phyloP scores from a whole-genome alignment of 23 tunicate species.

The Ascidia mentula region DNA sequence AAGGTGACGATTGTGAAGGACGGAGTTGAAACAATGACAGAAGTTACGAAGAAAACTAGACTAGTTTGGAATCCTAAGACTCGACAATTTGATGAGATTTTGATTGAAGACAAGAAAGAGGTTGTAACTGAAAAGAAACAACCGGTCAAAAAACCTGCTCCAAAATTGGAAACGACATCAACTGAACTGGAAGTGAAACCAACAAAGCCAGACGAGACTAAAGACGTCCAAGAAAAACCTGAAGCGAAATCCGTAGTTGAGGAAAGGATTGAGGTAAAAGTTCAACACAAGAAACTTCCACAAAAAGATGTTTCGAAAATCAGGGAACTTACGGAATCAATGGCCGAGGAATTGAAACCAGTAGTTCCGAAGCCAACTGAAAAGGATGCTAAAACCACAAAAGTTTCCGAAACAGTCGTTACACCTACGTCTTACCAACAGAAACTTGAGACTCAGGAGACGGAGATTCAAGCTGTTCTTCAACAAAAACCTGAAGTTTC shows the following conservation, averaged over 20 bases:
- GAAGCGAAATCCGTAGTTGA: background rate
- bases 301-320: background rate
- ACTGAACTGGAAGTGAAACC: no score
- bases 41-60: background rate
- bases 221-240: no score
- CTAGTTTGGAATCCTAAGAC: slow-evolving; percentile 63
- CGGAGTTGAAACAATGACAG: no score
- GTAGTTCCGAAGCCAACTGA: no score
- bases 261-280: background rate
- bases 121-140: no score
- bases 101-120: background rate
- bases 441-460: background rate
- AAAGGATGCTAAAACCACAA: no score
- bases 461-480: slow-evolving; percentile 5
- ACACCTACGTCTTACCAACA: background rate
- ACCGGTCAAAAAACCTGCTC: no score
- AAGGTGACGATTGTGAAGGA: no score
- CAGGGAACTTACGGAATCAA: background rate
- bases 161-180: no score
- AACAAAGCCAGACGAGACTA: no score
- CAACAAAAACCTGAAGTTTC: no score
- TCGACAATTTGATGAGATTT: slow-evolving; percentile 43
- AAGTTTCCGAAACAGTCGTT: background rate
- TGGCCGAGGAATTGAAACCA: background rate
- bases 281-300: slow-evolving; percentile 8